phyloP scores from a whole-genome alignment of 2,888 invertebrate genomes.

The Clistopyga incitator region DNA sequence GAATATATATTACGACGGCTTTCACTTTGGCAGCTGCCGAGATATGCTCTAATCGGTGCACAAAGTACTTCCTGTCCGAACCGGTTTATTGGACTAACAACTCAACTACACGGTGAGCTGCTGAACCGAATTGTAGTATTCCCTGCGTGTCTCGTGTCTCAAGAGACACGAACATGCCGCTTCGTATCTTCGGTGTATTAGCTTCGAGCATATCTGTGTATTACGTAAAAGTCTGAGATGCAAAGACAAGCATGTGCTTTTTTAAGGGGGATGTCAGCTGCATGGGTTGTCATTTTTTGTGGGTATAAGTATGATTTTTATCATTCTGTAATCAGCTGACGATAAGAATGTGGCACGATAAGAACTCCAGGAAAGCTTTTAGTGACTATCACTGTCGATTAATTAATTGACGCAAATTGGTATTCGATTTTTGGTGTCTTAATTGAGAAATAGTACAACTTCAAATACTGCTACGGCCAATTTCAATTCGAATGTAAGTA shows the following conservation, averaged over 20 bases:
- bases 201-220: background rate
- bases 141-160: background rate
- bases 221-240: background rate
- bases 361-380: background rate
- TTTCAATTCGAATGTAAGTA: no score
- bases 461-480: background rate
- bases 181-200: background rate
- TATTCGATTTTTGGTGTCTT: background rate
- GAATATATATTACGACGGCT: background rate
- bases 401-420: background rate
- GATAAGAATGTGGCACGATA: conserved; percentile 18
- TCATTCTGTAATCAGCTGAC: background rate
- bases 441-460: background rate
- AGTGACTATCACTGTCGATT: background rate
- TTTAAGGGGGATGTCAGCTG: background rate
- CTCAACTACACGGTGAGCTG: background rate
- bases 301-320: background rate
- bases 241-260: background rate
- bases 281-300: background rate
- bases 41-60: background rate
- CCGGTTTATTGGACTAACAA: conserved; percentile 26
- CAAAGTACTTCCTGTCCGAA: background rate
- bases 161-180: background rate
- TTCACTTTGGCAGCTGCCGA: background rate
- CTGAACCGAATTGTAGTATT: background rate